These are phyloP conservation scores for Bombus breviceps DNA, from an alignment of 1,140 invertebrate genomes.

Conservation along the genomic window DNA sequence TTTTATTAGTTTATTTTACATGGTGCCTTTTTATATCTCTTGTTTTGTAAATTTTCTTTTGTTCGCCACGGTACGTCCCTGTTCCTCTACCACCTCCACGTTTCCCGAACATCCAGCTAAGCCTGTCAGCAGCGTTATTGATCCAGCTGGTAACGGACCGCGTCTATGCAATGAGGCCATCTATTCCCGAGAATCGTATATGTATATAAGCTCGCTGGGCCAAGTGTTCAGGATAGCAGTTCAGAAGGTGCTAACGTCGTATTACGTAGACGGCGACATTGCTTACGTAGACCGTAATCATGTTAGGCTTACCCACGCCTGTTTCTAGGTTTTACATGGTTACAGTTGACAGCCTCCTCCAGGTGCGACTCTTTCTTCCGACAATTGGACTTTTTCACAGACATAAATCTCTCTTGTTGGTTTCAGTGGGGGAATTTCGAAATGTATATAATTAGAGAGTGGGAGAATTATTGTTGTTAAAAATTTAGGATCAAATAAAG, in stretches of 20 bases:
- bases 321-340: neutral
- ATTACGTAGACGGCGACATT: neutral
- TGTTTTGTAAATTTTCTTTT: too few species aligned
- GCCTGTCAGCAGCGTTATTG: constrained; percentile 58
- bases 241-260: constrained; percentile 7
- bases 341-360: neutral
- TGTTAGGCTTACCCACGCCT: neutral
- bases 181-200: constrained; percentile 23
- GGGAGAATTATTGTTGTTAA: neutral
- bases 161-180: constrained; percentile 63
- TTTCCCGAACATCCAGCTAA: constrained; percentile 59
- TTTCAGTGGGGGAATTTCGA: neutral
- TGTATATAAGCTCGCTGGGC: neutral
- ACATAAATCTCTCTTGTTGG: neutral
- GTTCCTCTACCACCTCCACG: constrained; percentile 25
- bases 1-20: too few species aligned
- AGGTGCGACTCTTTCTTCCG: neutral
- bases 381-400: neutral
- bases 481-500: neutral
- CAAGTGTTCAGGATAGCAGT: neutral
- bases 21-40: too few species aligned
- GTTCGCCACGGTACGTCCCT: constrained; percentile 19
- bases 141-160: constrained; percentile 49
- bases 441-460: neutral
- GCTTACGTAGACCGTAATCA: constrained; percentile 6